Evolutionary conservation across 2,888 invertebrate species (phyloP).

Genomic region (Plagodis pulveraria): DNA sequence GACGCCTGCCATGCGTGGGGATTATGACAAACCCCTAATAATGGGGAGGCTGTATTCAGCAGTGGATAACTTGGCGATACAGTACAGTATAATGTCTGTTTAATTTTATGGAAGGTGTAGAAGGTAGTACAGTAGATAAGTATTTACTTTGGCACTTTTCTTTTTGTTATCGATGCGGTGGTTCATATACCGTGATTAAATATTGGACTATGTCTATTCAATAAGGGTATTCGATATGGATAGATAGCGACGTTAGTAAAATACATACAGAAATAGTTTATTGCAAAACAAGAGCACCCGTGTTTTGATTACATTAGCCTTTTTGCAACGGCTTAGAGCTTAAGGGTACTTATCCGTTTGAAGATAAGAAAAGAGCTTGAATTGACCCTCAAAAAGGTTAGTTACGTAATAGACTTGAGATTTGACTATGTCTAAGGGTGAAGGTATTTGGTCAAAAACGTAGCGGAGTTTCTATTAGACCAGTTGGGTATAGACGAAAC

Average conservation of each 20-base stretch:
- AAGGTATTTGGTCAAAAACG: slow-evolving; percentile 22
- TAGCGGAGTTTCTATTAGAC: neutral
- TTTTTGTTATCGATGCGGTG: no score
- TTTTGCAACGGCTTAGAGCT: slow-evolving; percentile 20
- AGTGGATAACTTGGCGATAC: no score
- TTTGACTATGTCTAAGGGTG: slow-evolving; percentile 10
- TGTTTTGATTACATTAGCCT: slow-evolving; percentile 34
- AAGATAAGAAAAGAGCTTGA: slow-evolving; percentile 13
- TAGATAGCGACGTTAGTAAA: slow-evolving; percentile 25
- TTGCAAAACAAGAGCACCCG: slow-evolving; percentile 22
- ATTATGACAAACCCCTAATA: no score
- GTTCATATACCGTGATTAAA: no score
- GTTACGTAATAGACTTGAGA: slow-evolving; percentile 13
- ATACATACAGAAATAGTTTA: slow-evolving; percentile 23
- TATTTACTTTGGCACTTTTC: no score
- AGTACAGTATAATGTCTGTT: no score
- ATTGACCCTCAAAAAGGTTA: slow-evolving; percentile 17
- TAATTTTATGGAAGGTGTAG: no score
- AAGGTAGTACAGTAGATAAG: no score
- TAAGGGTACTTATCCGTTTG: slow-evolving; percentile 22
- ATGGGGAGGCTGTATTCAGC: no score
- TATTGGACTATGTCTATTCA: no score
- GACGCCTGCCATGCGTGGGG: no score
- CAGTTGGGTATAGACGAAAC: no score
- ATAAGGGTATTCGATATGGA: slow-evolving; percentile 26